Base-by-base conservation (phyloP, 2,888 invertebrate genomes). In the Xylota sylvarum region DNA sequence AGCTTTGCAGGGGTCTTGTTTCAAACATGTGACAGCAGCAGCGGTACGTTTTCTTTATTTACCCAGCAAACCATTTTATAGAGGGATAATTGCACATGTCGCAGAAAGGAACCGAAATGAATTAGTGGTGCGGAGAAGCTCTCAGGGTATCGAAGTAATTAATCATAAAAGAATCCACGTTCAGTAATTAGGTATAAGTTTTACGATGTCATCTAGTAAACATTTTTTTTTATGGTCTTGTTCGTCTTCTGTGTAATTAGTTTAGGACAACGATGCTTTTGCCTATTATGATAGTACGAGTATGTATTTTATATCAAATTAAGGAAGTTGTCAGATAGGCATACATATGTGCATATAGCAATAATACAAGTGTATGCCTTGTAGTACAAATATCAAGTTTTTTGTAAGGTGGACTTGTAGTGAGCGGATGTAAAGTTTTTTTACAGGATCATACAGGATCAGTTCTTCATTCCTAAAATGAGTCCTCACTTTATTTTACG, bases 21-120 rank as follows among this genome's bases (percentile, higher is more conserved):
- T 35, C 12, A n/a, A 30, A 14, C 55, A 27, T 55, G 40, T 55
- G 65, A 43, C 64, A 9, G 48, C n/a, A 9, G 48, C n/a, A 12
- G 56, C 30, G 19, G 69, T 56, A 17, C 17, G 14, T 60, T 60
- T 73, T 62, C 46, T 79, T 72, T 79, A 72, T 79, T 72, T 79
- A 72, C 64, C 7, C 19, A 79, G 65, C 55, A 56, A 58, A 79
- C 55, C 12, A 79, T 72, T 35, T 79, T 72, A 65, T 48, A 46
- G 56, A 56, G 37, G 43, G 64, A 65, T 80, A 73, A 73, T 73
- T 80, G 72, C 65, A 73, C 65, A 72, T 56, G 70, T 65, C 37
- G 48, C 56, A 50, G 30, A 55, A 10, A 9, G 60, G 12, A 17
- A 60, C 37, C 50, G 14, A n/a, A 40, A 10, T 27, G 77, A 60